Evolutionary conservation across 2,797 vertebrate species (phyloP), one percentile per base, ranked within the genome.

Genomic region (Alcedo atthis): DNA sequence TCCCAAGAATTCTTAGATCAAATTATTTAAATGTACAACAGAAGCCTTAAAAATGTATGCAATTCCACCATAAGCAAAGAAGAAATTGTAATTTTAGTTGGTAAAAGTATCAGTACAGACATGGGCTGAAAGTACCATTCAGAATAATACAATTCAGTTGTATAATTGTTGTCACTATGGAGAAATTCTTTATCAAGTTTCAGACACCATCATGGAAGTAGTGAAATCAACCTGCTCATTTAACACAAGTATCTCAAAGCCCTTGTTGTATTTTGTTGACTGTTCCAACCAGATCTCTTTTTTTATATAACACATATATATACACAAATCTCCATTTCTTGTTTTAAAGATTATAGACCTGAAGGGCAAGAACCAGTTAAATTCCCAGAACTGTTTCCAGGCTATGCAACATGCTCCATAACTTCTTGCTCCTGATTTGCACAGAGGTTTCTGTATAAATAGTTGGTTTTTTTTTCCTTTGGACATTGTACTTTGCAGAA

Each of bases 11-110:
- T 66, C 74, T 62, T 25, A 18, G 2, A 22, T 45, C 11, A 51
- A 58, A 43, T 61, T 48, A 30, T 46, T 88, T 61, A 57, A 69
- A 67, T 5, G 18, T 55, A 33, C 13, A 35, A 11, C 21, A 43
- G 45, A 43, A 90, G 21, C 24, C 6, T 30, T 73, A 46, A 43
- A 82, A 55, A 55, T 0, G 1, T 19, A 24, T 0, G 1, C 25
- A 67, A 62, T 10, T n/a, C 3, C 17, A 25, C 10, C 0, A 1
- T 0, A 0, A 55, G 55, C 51, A 73, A 48, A 32, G 8, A 24
- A 43, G 12, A 84, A 76, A 67, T 1, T 33, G 7, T 22, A 20
- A 86, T 42, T 58, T 32, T 14, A 49, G 13, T 71, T 42, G 45
- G 33, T 26, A 79, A 49, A 91, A 91, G 15, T 7, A 37, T 16